phyloP scores from a whole-genome alignment of 2,888 invertebrate genomes.

The Doris montereyensis region DNA sequence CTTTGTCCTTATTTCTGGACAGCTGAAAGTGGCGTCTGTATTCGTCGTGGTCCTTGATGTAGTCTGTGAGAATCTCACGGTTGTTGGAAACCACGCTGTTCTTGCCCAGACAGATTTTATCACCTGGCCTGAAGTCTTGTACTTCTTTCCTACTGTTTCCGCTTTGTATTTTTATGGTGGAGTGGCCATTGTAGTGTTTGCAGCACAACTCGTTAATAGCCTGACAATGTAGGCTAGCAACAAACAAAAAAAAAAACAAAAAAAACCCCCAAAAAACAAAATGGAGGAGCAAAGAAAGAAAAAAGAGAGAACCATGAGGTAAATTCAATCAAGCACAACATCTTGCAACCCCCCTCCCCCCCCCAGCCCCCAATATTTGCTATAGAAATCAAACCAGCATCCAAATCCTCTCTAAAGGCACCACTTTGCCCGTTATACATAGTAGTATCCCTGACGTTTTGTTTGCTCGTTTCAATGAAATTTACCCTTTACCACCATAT shows the following conservation, averaged over 20 bases:
- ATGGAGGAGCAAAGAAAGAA: too few species aligned
- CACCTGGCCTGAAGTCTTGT: conserved; percentile 53
- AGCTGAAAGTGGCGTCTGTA: too few species aligned
- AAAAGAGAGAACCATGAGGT: too few species aligned
- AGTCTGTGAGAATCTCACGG: background rate
- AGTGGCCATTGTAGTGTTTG: conserved; percentile 58
- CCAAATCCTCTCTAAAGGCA: too few species aligned
- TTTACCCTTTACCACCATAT: too few species aligned
- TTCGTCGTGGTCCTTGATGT: background rate
- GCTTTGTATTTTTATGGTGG: conserved; percentile 1
- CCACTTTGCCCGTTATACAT: too few species aligned
- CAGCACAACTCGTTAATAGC: conserved; percentile 66
- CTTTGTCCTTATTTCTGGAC: background rate
- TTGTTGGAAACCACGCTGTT: conserved; percentile 54
- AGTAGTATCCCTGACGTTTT: too few species aligned
- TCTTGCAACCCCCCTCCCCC: too few species aligned
- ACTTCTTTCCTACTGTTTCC: conserved; percentile 43
- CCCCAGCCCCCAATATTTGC: too few species aligned
- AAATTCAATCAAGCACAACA: too few species aligned
- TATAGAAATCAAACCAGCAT: too few species aligned
- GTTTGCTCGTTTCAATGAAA: too few species aligned
- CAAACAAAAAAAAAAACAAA: background rate
- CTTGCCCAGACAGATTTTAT: conserved; percentile 65
- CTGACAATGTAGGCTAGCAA: conserved; percentile 58
- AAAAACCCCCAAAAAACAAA: background rate